Conservation (phyloP, 2,113 vertebrate species). For the Caloenas nicobarica region DNA sequence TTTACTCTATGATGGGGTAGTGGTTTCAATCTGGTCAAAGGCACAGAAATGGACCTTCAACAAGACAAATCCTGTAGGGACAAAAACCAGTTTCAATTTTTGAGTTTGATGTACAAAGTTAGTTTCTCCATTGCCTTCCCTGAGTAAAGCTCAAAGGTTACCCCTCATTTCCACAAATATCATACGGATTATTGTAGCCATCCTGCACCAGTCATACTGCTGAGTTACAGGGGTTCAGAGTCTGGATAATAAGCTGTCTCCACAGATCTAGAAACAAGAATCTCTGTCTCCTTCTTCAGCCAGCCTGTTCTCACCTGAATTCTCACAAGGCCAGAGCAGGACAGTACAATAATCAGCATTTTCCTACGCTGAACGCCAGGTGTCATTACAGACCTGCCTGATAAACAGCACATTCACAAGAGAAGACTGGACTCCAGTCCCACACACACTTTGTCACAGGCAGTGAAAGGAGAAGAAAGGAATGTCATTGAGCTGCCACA, state of each 20-base stretch:
- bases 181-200: rapidly evolving
- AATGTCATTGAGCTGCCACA: not conserved
- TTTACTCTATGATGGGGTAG: not conserved
- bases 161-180: not conserved
- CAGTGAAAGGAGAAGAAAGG: not conserved
- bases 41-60: not conserved
- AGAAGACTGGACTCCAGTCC: too few relatives aligned
- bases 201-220: not conserved
- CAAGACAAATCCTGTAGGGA: not conserved
- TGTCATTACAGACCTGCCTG: not conserved
- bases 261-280: not conserved
- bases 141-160: not conserved
- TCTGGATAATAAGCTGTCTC: not conserved
- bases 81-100: not conserved
- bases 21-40: not conserved
- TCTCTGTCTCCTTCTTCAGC: not conserved
- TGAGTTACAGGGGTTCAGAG: not conserved
- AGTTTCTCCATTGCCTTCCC: not conserved
- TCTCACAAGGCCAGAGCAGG: not conserved
- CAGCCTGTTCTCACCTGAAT: not conserved
- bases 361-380: not conserved
- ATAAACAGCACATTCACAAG: rapidly evolving
- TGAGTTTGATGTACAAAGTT: not conserved
- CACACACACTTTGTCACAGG: not conserved
- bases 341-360: not conserved